Evolutionary conservation across 2,888 invertebrate genomes (phyloP).

Genomic region (Eristalis intricaria): DNA sequence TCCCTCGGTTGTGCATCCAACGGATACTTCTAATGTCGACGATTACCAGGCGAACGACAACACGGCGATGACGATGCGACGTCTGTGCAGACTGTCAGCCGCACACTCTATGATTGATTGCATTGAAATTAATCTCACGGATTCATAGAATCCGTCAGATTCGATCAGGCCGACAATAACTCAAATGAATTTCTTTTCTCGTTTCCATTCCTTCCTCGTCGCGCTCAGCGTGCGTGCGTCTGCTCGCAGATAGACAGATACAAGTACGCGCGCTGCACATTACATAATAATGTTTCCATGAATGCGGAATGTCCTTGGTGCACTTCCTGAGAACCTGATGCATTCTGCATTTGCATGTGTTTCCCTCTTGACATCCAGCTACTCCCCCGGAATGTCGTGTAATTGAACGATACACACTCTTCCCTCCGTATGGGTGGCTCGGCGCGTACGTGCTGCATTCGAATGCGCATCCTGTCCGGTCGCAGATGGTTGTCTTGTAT

Average conservation of each 20-base stretch:
- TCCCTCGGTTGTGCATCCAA: neutral
- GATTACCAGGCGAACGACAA: neutral
- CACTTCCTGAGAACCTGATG: slow-evolving; percentile 65
- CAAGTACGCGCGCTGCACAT: slow-evolving; percentile 20
- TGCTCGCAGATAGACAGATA: neutral
- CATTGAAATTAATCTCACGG: slow-evolving; percentile 71
- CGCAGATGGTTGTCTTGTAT: slow-evolving; percentile 10
- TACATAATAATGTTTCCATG: slow-evolving; percentile 53
- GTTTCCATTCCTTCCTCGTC: neutral
- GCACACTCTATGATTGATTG: slow-evolving; percentile 65
- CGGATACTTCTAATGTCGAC: neutral
- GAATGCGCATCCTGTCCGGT: slow-evolving; percentile 42
- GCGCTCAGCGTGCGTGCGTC: neutral
- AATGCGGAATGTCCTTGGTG: slow-evolving; percentile 65
- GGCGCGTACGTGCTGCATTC: slow-evolving; percentile 25
- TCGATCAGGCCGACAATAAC: slow-evolving; percentile 67
- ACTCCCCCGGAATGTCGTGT: slow-evolving; percentile 58
- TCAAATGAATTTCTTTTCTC: slow-evolving; percentile 47
- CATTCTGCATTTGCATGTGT: slow-evolving; percentile 46
- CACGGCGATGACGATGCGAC: slow-evolving; percentile 8
- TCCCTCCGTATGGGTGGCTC: slow-evolving; percentile 56
- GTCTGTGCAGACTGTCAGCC: slow-evolving; percentile 54
- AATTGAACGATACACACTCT: slow-evolving; percentile 67
- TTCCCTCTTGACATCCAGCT: slow-evolving; percentile 23
- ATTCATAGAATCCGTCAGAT: slow-evolving; percentile 71